Evolutionary conservation across 2,113 vertebrate genomes (phyloP), one percentile per base, ranked within the genome.

Genomic region (Lepisosteus oculatus): DNA sequence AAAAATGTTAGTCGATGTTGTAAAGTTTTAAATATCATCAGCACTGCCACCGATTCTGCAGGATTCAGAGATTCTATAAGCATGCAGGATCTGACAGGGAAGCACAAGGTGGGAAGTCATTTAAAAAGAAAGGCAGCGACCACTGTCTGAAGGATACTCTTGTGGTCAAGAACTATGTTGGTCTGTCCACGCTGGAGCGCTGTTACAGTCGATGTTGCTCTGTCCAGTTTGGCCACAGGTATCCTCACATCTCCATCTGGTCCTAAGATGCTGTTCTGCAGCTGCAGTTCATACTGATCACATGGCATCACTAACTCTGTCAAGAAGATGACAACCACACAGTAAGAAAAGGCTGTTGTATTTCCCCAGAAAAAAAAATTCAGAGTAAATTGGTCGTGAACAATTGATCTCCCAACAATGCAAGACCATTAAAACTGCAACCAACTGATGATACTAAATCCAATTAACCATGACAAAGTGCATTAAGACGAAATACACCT

Each of bases 221-320:
- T 91, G 76, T 93, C 90, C 84, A 99, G 74, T 65, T 68, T 70
- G 4, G 95, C 94, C 61, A 98, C 93, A 0, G 93, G 81, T 67
- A 70, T 15, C 0, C 84, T 65, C 0, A 73, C 29, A 72, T 93
- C 85, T 79, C 91, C 94, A 61, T 87, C 74, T 0, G 86, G 76
- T 43, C 77, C 75, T 0, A 85, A 76, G 15, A 92, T 14, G 43
- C 85, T 84, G 85, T 96, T 95, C 84, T 95, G 93, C 41, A 99
- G 94, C 83, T 95, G 93, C 65, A 99, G 89, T 69, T 95, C 92
- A 0, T 99, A 99, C 81, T 98, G 97, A 42, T 98, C 95, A 54
- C 93, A 95, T 0, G 95, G 95, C 96, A 97, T 96, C 0, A 64
- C 72, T 47, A 97, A 80, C 65, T 97, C 96, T 97, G 89, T 0